Percentiles rank a stretch among this genome's conserved stretches.
phyloP scores from a whole-genome alignment of 30 jellyfish, hydroid and myxozoan species.

The Aurelia sp. region DNA sequence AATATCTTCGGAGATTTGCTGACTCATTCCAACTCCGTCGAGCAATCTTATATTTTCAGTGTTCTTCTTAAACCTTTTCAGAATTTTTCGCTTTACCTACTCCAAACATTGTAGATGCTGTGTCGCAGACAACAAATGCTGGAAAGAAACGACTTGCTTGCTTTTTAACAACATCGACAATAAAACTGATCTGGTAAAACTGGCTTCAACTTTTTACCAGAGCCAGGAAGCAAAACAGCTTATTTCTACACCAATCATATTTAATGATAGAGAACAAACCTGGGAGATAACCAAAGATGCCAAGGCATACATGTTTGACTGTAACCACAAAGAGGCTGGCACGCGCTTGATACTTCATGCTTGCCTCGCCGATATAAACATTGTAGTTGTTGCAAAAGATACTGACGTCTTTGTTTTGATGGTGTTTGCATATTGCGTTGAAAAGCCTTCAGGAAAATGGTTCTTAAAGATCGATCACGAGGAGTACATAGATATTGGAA shows the following conservation, averaged over 20 bases:
- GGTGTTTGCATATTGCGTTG: slow-evolving; percentile 46
- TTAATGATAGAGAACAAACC: no score
- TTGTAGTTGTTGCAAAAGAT: slow-evolving; percentile 45
- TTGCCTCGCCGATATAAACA: slow-evolving; percentile 37
- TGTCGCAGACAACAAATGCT: slow-evolving; percentile 34
- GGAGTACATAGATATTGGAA: slow-evolving; percentile 38
- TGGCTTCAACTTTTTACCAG: no score
- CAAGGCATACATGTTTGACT: slow-evolving; percentile 13
- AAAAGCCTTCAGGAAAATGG: slow-evolving; percentile 24
- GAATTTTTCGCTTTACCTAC: no score
- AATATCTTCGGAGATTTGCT: no score
- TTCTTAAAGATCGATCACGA: slow-evolving; percentile 44
- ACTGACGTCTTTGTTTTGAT: slow-evolving; percentile 27
- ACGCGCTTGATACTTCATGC: slow-evolving; percentile 33
- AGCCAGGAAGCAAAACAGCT: slow-evolving; percentile 25
- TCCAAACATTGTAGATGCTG: slow-evolving; percentile 45
- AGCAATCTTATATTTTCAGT: no score
- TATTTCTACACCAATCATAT: neutral
- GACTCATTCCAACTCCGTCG: no score
- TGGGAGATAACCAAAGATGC: no score
- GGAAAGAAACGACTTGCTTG: slow-evolving; percentile 7
- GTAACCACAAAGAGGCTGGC: slow-evolving; percentile 32
- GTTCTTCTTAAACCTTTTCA: slow-evolving; percentile 23
- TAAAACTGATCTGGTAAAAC: slow-evolving; percentile 2
- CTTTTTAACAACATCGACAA: slow-evolving; percentile 18